Percentiles rank a stretch among this genome's conserved stretches.
Evolutionary conservation across 2,888 invertebrate genomes (phyloP).

Genomic region (Sclerodermus sp.): DNA sequence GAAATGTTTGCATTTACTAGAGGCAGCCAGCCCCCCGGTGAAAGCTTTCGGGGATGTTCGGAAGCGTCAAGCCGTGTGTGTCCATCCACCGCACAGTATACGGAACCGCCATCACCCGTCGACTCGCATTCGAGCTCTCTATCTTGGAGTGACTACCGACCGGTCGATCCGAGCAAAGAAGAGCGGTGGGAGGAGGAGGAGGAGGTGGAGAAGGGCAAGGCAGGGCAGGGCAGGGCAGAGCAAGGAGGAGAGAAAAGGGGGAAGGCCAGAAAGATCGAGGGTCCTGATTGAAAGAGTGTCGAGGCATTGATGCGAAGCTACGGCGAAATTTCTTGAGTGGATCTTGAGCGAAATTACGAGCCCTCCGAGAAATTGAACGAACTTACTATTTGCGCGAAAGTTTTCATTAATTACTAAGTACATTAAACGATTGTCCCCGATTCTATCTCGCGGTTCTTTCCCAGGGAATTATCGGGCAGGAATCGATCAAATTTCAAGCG

Average conservation of each 20-base stretch:
- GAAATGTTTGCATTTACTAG: slow-evolving; percentile 48
- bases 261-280: slow-evolving; percentile 4
- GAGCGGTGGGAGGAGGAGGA: not conserved
- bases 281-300: slow-evolving; percentile 15
- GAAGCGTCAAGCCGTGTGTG: slow-evolving; percentile 35
- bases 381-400: too few species aligned
- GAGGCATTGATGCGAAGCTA: slow-evolving; percentile 1
- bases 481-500: too few species aligned
- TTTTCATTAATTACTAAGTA: too few species aligned
- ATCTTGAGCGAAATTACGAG: slow-evolving; percentile 3
- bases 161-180: too few species aligned
- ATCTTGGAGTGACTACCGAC: slow-evolving; percentile 29
- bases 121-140: slow-evolving; percentile 17
- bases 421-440: too few species aligned
- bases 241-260: too few species aligned
- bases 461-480: too few species aligned
- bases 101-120: slow-evolving; percentile 14
- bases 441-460: too few species aligned
- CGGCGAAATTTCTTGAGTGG: slow-evolving; percentile 1
- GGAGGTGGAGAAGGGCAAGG: too few species aligned
- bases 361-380: not conserved
- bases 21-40: slow-evolving; percentile 11
- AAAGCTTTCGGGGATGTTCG: slow-evolving; percentile 32
- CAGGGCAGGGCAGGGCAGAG: too few species aligned
- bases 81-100: slow-evolving; percentile 28